Conservation (phyloP, 2,797 vertebrate genomes). For the Melopsittacus undulatus region DNA sequence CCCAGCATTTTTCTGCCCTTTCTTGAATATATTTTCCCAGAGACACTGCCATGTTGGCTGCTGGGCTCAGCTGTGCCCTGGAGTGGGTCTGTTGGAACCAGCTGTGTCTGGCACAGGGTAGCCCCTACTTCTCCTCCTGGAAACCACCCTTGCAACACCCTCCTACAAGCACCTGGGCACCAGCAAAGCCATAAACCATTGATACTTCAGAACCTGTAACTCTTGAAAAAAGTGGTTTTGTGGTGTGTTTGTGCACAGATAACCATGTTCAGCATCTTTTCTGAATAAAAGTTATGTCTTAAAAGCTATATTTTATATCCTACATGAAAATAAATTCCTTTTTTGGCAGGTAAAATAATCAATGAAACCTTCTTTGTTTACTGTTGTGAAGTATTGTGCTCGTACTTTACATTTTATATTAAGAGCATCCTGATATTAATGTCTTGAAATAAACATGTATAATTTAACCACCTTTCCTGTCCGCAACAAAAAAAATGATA, state of each 20-base stretch:
- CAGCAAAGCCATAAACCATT: not conserved
- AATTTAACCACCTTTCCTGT: constrained; percentile 3
- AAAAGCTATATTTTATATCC: not conserved
- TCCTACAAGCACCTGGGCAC: accelerated
- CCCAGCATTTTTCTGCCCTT: not conserved
- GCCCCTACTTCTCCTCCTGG: not conserved
- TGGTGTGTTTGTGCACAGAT: not conserved
- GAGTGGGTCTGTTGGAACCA: not conserved
- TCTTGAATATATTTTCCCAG: not conserved
- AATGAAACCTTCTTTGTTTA: constrained; percentile 15
- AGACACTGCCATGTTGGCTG: accelerated
- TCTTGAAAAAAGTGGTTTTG: not conserved
- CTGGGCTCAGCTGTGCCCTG: not conserved
- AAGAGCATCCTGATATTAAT: not conserved
- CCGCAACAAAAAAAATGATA: constrained; percentile 13
- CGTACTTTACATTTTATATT: not conserved
- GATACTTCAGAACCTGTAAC: not conserved
- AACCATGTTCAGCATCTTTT: not conserved
- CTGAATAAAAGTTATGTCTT: not conserved
- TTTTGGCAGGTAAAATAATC: not conserved
- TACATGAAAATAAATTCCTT: not conserved
- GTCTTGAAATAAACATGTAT: constrained; percentile 20
- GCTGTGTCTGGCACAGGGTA: accelerated
- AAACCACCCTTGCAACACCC: not conserved
- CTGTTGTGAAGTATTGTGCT: not conserved